phyloP scores from a whole-genome alignment of 2,797 vertebrate genomes.

The Vipera ursinii region DNA sequence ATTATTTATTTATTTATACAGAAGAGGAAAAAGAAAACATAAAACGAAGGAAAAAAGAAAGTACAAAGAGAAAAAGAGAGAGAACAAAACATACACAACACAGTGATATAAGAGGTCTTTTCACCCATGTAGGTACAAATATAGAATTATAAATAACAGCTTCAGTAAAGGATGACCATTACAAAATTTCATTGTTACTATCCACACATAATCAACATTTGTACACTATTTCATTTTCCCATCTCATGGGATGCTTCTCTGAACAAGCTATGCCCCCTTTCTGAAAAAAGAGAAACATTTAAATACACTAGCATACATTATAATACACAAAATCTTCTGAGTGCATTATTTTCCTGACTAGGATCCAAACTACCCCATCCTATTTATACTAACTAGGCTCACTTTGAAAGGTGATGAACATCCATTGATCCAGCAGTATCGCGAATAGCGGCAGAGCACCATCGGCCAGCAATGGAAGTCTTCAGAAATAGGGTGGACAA shows the following conservation, averaged over 20 bases:
- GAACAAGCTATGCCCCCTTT: not conserved
- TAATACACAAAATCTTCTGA: not conserved
- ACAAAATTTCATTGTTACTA: not conserved
- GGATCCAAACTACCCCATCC: slow-evolving; percentile 5
- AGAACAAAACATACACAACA: not conserved
- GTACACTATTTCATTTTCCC: not conserved
- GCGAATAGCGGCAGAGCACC: not conserved
- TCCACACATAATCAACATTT: not conserved
- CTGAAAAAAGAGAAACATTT: not conserved
- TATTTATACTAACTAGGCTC: not conserved
- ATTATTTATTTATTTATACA: not conserved
- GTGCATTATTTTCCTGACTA: not conserved
- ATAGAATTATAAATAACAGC: not conserved
- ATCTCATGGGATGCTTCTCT: not conserved
- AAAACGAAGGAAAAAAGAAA: not conserved
- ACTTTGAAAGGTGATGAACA: accelerated
- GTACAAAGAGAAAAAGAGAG: not conserved
- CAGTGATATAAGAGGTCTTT: not conserved
- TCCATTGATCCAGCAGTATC: accelerated
- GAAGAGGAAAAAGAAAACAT: not conserved
- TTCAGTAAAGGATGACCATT: not conserved
- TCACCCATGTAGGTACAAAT: not conserved
- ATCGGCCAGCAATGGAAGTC: not conserved
- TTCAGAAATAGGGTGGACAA: not conserved
- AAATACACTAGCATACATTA: not conserved